Evolutionary conservation across 2,797 vertebrate species (phyloP).

Genomic region (Halcyon leucocephala): DNA sequence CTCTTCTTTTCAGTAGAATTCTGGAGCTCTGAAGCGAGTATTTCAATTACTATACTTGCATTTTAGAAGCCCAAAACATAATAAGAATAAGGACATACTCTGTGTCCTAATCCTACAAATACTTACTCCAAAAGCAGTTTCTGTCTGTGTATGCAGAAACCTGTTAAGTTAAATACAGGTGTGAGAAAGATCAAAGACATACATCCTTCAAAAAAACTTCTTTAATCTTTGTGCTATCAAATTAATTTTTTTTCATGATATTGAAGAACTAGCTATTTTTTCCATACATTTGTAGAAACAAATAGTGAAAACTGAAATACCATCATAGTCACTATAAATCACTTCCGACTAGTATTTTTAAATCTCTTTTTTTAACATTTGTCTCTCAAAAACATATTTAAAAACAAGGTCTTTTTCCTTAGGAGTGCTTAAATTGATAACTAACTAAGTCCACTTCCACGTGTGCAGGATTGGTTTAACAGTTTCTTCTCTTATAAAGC

Average conservation of each 20-base stretch:
- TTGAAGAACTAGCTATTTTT: not conserved
- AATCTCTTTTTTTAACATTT: conserved; percentile 23
- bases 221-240: not conserved
- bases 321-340: not conserved
- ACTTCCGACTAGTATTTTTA: conserved; percentile 2
- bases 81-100: not conserved
- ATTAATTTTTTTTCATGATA: not conserved
- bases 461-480: conserved; percentile 17
- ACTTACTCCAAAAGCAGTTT: not conserved
- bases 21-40: not conserved
- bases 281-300: not conserved
- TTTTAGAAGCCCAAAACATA: not conserved
- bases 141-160: not conserved
- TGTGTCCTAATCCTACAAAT: not conserved
- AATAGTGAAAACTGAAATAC: not conserved
- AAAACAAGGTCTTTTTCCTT: conserved; percentile 23
- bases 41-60: not conserved
- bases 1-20: not conserved
- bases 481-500: conserved; percentile 1
- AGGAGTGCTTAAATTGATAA: not conserved
- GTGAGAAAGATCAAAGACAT: not conserved
- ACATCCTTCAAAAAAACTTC: not conserved
- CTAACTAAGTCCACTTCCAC: not conserved
- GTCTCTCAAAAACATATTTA: conserved; percentile 34
- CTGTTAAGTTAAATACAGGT: not conserved